Evolutionary conservation across 2,888 invertebrate genomes (phyloP).

Genomic region (Drosophila mulleri): DNA sequence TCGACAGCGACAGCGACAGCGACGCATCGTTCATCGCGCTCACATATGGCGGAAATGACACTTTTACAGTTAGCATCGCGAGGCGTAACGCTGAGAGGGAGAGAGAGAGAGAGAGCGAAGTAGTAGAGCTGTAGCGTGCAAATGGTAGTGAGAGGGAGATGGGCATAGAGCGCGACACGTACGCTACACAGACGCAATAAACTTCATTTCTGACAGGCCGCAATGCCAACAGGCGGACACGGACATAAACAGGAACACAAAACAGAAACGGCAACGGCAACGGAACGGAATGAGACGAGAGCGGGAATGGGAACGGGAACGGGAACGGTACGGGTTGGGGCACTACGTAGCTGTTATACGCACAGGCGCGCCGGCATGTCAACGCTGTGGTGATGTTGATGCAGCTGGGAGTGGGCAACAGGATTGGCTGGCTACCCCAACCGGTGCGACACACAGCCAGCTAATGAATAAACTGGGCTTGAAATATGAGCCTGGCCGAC

Average conservation of each 20-base stretch:
- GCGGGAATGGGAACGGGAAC: not conserved
- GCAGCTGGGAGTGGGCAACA: slow-evolving; percentile 34
- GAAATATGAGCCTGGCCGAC: slow-evolving; percentile 52
- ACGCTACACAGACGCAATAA: slow-evolving; percentile 82
- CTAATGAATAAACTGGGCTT: slow-evolving; percentile 69
- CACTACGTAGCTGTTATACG: slow-evolving; percentile 25
- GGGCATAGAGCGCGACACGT: slow-evolving; percentile 39
- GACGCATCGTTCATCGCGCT: slow-evolving; percentile 81
- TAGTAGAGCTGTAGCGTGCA: too few relatives aligned
- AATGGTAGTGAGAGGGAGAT: not conserved
- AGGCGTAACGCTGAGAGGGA: slow-evolving; percentile 22
- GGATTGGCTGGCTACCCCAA: slow-evolving; percentile 18
- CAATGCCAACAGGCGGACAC: slow-evolving; percentile 73
- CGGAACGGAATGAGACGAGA: slow-evolving; percentile 8
- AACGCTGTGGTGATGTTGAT: slow-evolving; percentile 72
- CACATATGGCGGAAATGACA: slow-evolving; percentile 83
- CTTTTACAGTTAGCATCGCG: slow-evolving; percentile 72
- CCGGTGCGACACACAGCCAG: slow-evolving; percentile 15
- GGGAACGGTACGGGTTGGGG: too few relatives aligned
- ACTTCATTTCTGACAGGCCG: slow-evolving; percentile 83
- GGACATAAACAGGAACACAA: slow-evolving; percentile 59
- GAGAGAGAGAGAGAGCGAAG: not conserved
- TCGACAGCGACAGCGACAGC: slow-evolving; percentile 43
- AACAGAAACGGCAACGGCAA: slow-evolving; percentile 29
- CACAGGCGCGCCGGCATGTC: slow-evolving; percentile 59